Evolutionary conservation across 2,113 vertebrate genomes (phyloP), one percentile per base, ranked within the genome.

Genomic region (Amazona guildingii): DNA sequence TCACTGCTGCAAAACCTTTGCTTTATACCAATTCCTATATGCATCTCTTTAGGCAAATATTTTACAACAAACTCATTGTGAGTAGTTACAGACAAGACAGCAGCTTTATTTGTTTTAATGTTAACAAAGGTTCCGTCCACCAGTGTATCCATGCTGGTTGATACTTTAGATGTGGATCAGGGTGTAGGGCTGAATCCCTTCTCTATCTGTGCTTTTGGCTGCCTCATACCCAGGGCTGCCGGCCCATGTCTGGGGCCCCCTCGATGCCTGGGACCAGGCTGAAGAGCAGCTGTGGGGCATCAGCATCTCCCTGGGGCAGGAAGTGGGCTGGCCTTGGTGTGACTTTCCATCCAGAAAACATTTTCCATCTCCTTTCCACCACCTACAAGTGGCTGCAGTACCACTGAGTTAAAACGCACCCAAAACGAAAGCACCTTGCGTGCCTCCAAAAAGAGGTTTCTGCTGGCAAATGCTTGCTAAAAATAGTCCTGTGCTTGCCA

Each of bases 311-410:
- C 37, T 52, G 59, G 63, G 84, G 79, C 81, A 94, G 91, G 91
- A 96, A 94, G 91, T 87, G 81, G 88, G 94, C 67, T 84, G 88
- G 41, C 61, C 83, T 63, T 28, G 1, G 48, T 4, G 7, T 2
- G 2, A 95, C 24, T 96, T 96, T 96, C 95, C 95, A 95, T 72
- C 31, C 62, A 93, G 89, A 97, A 85, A 95, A 85, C 35, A 87
- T 94, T 96, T 96, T 94, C 90, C 91, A 92, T 63, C 74, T 57
- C 92, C 94, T 62, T 91, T 94, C 88, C 0, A 0, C 66, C 91
- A 93, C 88, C 88, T 92, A 94, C 88, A 84, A 68, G 37, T 54
- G 67, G 41, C 57, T 85, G 86, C 67, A 73, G 66, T 37, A 79
- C 69, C 1, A 3, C 46, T 4, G 17, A 46, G 28, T 67, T 83